A percentile compares a stretch with the other conserved stretches of the same genome.
Evolutionary conservation across 2,113 vertebrate genomes (phyloP).

Genomic region (Monarcha castaneiventris): DNA sequence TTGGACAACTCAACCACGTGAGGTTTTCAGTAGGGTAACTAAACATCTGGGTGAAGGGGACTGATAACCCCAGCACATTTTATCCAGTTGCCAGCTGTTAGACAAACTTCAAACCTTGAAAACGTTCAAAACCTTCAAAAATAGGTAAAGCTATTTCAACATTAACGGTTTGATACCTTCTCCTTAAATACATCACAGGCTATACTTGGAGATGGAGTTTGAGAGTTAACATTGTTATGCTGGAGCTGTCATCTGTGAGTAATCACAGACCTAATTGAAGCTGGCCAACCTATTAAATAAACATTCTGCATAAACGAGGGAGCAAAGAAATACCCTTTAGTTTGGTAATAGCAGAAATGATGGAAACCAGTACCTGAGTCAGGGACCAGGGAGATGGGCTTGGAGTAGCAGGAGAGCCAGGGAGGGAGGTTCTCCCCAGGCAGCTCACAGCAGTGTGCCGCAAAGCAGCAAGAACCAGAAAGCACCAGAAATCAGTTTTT

Average conservation of each 20-base stretch:
- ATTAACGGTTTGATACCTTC: conserved; percentile 19
- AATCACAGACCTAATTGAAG: conserved; percentile 61
- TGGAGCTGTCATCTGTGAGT: conserved; percentile 58
- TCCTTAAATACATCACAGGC: conserved; percentile 31
- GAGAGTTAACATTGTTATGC: conserved; percentile 51
- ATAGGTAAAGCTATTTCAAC: not conserved
- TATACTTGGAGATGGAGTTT: conserved; percentile 30
- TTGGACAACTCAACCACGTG: not conserved
- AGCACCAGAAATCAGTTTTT: not conserved
- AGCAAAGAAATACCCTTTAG: conserved; percentile 52
- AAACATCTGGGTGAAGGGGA: not conserved
- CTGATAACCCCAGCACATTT: not conserved
- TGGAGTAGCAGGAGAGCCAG: not conserved
- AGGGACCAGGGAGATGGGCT: not conserved
- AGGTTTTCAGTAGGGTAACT: not conserved
- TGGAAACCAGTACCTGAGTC: not conserved
- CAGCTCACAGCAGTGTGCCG: not conserved
- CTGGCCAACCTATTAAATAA: conserved; percentile 64
- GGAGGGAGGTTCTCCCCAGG: not conserved
- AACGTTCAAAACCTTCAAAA: too few species aligned
- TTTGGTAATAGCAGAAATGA: conserved; percentile 39
- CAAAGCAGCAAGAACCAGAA: not conserved
- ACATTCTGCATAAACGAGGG: conserved; percentile 42
- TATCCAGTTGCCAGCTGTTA: not conserved
- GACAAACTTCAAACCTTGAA: not conserved